These are phyloP conservation scores for Grammomys dolichurus DNA, from an alignment of 2,113 vertebrate genomes.

Conservation along the genomic window DNA sequence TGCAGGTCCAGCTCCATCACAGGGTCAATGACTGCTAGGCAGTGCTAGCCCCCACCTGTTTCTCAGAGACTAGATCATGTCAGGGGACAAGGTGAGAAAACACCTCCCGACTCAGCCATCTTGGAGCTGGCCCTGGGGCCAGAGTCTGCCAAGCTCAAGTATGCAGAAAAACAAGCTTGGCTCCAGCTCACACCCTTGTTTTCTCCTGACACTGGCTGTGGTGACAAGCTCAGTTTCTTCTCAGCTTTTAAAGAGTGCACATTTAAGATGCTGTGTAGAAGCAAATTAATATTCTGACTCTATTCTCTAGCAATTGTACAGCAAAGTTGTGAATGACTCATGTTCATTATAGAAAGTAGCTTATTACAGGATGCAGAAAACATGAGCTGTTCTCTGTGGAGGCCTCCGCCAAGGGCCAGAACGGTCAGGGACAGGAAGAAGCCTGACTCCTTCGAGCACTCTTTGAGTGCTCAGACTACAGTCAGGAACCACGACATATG, in stretches of 20 bases:
- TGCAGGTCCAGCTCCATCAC: neutral
- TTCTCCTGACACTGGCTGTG: neutral
- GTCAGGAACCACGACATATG: no score
- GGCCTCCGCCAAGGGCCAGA: neutral
- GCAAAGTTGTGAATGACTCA: neutral
- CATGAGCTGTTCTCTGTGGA: neutral
- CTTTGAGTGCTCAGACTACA: no score
- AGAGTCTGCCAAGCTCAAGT: neutral
- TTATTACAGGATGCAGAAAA: neutral
- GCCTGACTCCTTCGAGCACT: neutral
- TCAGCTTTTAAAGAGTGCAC: neutral
- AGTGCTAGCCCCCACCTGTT: neutral
- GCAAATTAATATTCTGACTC: neutral
- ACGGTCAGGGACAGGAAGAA: neutral
- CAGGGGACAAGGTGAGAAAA: neutral
- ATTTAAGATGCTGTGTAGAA: neutral
- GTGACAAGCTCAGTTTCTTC: neutral
- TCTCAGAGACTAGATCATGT: neutral
- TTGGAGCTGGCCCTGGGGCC: neutral
- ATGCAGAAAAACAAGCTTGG: neutral
- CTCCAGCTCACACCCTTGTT: neutral
- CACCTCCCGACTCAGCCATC: neutral
- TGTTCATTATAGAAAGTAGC: neutral
- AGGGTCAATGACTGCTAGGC: neutral
- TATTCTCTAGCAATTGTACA: neutral